Evolutionary conservation across 2,797 vertebrate genomes (phyloP).

Genomic region (Petrocephalus schoutedeni): DNA sequence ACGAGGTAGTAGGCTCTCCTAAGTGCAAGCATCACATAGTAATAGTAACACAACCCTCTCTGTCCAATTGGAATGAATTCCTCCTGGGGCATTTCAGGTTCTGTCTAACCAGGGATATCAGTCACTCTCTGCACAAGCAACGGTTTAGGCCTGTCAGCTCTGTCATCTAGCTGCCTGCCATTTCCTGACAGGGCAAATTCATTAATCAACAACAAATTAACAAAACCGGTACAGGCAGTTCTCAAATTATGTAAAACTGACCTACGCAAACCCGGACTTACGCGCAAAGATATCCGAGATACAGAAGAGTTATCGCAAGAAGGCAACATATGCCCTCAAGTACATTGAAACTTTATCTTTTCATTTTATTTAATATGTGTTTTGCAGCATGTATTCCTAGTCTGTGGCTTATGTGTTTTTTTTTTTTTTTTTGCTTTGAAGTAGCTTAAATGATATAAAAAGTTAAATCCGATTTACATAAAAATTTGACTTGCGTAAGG

Average conservation of each 20-base stretch:
- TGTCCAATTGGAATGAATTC: neutral
- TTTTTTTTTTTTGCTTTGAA: neutral
- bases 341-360: neutral
- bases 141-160: neutral
- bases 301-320: neutral
- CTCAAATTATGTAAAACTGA: neutral
- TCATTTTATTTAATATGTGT: neutral
- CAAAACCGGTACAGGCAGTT: neutral
- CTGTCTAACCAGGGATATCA: neutral
- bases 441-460: neutral
- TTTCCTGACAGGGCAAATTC: neutral
- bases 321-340: neutral
- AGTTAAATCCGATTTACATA: neutral
- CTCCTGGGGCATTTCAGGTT: neutral
- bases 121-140: neutral
- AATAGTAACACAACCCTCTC: neutral
- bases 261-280: neutral
- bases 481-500: neutral
- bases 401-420: neutral
- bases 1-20: neutral
- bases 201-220: neutral
- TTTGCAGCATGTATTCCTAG: neutral
- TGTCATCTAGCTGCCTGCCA: neutral
- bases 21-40: neutral
- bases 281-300: neutral